A percentile compares a stretch with the other conserved stretches of the same genome.
Evolutionary conservation across 2,888 invertebrate genomes (phyloP).

Genomic region (Hartigia nigra): DNA sequence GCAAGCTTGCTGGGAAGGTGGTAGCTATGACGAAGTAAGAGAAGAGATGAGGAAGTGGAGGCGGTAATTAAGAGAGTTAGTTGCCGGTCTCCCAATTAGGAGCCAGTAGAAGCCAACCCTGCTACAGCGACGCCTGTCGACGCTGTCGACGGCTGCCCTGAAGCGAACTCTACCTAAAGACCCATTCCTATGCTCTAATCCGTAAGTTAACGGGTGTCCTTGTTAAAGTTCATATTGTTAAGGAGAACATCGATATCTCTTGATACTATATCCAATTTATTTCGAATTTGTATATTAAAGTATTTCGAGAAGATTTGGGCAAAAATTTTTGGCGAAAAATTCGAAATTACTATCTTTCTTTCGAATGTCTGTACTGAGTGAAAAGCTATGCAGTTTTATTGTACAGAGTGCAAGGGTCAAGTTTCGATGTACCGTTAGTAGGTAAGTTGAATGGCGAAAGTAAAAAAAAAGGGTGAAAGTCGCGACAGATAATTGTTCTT

Average conservation of each 20-base stretch:
- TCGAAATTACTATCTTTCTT: too few relatives aligned
- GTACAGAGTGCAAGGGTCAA: neutral
- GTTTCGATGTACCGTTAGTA: neutral
- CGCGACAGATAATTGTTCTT: neutral
- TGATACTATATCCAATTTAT: neutral
- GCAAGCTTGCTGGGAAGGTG: constrained; percentile 23
- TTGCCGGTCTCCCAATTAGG: constrained; percentile 66
- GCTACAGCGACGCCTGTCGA: constrained; percentile 32
- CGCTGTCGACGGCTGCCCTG: constrained; percentile 48
- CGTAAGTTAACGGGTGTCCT: constrained; percentile 32
- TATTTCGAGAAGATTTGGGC: neutral
- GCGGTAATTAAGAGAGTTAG: constrained; percentile 70
- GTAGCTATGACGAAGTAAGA: constrained; percentile 33
- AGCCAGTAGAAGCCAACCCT: constrained; percentile 54
- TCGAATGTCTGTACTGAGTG: too few relatives aligned
- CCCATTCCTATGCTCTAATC: constrained; percentile 40
- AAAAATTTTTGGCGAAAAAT: too few relatives aligned
- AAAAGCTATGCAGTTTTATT: too few relatives aligned
- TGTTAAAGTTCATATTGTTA: neutral
- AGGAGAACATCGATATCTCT: neutral
- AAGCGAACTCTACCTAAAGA: constrained; percentile 53
- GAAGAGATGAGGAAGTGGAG: constrained; percentile 54
- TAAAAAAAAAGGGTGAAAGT: neutral
- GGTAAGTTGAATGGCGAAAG: neutral
- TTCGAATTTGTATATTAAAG: neutral